Conservation (phyloP, 2,113 vertebrate genomes). For the Oncorhynchus kisutch region DNA sequence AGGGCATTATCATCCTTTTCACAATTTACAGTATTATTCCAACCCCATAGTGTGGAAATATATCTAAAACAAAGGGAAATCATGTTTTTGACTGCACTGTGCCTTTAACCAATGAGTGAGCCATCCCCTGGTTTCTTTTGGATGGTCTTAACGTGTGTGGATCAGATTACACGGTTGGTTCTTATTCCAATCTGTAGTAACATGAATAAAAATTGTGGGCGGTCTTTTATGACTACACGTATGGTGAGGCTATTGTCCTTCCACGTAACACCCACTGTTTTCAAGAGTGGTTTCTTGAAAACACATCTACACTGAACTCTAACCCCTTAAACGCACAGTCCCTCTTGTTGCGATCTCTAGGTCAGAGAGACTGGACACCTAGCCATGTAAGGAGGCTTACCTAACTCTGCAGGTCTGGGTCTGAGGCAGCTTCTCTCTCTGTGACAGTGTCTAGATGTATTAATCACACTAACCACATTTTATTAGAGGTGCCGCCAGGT, state of each 20-base stretch:
- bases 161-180: constrained; percentile 40
- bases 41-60: no score
- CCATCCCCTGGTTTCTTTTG: constrained; percentile 32
- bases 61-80: no score
- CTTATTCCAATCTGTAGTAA: neutral
- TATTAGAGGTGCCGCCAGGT: neutral
- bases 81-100: no score
- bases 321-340: no score
- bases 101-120: constrained; percentile 38
- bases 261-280: constrained; percentile 16
- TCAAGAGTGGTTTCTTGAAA: constrained; percentile 26
- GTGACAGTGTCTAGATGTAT: neutral
- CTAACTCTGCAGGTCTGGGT: neutral
- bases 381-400: no score
- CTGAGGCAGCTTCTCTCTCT: neutral
- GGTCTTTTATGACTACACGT: constrained; percentile 43
- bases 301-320: no score
- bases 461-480: constrained; percentile 6
- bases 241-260: constrained; percentile 54
- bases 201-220: constrained; percentile 5
- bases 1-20: no score
- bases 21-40: no score
- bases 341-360: no score
- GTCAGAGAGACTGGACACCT: no score
- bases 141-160: constrained; percentile 34